Evolutionary conservation across 2,797 vertebrate species (phyloP), one percentile per base, ranked within the genome.

Genomic region (Labeo calbasu): DNA sequence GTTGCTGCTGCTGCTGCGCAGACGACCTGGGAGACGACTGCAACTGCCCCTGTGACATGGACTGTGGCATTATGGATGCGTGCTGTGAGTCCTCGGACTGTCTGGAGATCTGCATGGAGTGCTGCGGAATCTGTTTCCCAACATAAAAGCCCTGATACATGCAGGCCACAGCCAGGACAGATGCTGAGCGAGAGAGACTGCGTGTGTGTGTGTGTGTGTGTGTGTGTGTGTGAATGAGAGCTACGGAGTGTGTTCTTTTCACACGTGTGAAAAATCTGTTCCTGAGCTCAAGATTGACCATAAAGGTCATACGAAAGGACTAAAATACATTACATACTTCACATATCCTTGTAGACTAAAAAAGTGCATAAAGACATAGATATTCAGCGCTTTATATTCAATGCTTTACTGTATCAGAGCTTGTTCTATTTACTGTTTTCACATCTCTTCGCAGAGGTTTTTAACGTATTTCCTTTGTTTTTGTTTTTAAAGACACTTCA

Each of bases 51-150:
- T 99, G 98, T 79, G 98, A 99, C 88, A 97, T 97, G 97, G 97
- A 98, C 90, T 99, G 98, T 81, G 98, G 98, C 92, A 97, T 99
- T 90, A 97, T 99, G 97, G 98, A 99, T 0, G 97, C 96, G 57
- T 99, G 98, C 92, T 99, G 98, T 90, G 97, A 99, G 93, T 99
- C 98, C 32, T 96, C 98, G 8, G 98, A 99, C 93, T 99, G 97
- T 91, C 94, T 99, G 94, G 98, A 99, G 93, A 98, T 99, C 94
- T 99, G 98, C 90, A 99, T 98, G 98, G 98, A 99, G 92, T 99
- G 98, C 93, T 99, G 98, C 77, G 98, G 98, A 77, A 99, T 99
- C 94, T 99, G 98, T 91, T 99, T 99, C 91, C 98, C 98, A 66
- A 95, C 95, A 92, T 96, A 94, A 91, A 84, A 36, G 25, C 59